These are phyloP conservation scores for Syngnathus acus DNA, from an alignment of 2,797 vertebrate species.

Conservation along the genomic window DNA sequence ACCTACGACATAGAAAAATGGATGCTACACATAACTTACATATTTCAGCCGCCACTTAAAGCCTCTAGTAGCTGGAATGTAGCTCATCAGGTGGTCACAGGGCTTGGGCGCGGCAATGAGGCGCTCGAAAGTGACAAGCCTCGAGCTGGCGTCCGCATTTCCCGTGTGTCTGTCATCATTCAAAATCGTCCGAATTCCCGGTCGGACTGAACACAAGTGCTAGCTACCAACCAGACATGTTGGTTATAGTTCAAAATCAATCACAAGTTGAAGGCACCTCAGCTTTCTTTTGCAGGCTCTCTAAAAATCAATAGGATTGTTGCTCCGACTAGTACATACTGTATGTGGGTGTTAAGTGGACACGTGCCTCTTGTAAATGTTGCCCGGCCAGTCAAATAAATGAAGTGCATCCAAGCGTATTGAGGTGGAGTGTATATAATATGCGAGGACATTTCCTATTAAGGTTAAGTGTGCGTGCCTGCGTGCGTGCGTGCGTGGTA, in stretches of 20 bases:
- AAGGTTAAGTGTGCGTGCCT: not conserved
- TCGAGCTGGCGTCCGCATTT: too few species aligned
- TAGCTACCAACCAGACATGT: too few species aligned
- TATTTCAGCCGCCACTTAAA: too few species aligned
- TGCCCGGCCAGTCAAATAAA: not conserved
- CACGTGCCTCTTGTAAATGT: not conserved
- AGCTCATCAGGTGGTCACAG: too few species aligned
- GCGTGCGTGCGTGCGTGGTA: not conserved
- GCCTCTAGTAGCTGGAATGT: too few species aligned
- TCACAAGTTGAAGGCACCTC: not conserved
- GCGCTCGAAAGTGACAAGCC: too few species aligned
- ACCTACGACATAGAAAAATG: not conserved
- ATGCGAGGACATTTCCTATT: conserved; percentile 1
- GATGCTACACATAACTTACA: not conserved
- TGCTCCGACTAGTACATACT: not conserved
- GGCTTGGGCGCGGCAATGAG: too few species aligned
- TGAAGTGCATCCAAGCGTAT: not conserved
- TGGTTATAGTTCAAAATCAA: too few species aligned
- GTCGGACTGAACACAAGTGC: too few species aligned
- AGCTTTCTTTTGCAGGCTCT: not conserved
- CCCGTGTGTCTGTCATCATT: too few species aligned
- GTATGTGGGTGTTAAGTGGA: not conserved
- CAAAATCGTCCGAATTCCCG: too few species aligned
- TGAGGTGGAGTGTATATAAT: not conserved
- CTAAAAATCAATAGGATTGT: not conserved